A percentile compares a stretch with the other conserved stretches of the same genome.
Conservation (phyloP, 2,113 vertebrate species). For the Eulemur rufifrons region DNA sequence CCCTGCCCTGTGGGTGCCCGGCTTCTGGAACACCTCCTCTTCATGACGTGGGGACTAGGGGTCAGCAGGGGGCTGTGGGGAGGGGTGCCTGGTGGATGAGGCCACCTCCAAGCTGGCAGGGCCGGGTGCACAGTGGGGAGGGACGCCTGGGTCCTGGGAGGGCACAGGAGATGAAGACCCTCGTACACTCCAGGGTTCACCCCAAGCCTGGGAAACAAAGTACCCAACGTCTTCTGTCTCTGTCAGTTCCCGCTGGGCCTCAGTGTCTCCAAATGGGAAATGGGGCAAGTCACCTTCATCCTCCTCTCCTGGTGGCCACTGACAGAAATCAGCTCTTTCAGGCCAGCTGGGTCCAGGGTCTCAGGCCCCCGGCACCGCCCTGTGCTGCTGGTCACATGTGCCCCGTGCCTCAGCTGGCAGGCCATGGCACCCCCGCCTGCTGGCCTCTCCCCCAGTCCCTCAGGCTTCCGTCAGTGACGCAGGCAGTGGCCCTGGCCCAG, state of each 20-base stretch:
- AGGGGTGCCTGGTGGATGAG: not conserved
- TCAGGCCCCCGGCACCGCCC: fast-evolving
- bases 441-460: conserved; percentile 61
- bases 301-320: not conserved
- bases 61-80: too few relatives aligned
- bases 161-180: too few relatives aligned
- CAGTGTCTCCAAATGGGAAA: not conserved
- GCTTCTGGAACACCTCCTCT: not conserved
- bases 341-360: not conserved
- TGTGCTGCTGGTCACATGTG: fast-evolving
- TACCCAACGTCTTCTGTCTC: fast-evolving
- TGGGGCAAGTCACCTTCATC: not conserved
- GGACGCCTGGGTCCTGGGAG: not conserved
- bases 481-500: conserved; percentile 11
- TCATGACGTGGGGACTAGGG: not conserved
- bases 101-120: not conserved
- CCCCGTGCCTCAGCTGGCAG: conserved; percentile 46
- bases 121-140: not conserved
- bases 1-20: not conserved
- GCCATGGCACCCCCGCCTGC: not conserved
- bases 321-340: not conserved
- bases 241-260: not conserved
- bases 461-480: not conserved
- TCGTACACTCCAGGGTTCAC: not conserved
- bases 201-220: not conserved